A percentile compares a stretch with the other conserved stretches of the same genome.
These are phyloP conservation scores for Lissocephala sabroskyi DNA, from an alignment of 2,888 invertebrate species.

Conservation along the genomic window DNA sequence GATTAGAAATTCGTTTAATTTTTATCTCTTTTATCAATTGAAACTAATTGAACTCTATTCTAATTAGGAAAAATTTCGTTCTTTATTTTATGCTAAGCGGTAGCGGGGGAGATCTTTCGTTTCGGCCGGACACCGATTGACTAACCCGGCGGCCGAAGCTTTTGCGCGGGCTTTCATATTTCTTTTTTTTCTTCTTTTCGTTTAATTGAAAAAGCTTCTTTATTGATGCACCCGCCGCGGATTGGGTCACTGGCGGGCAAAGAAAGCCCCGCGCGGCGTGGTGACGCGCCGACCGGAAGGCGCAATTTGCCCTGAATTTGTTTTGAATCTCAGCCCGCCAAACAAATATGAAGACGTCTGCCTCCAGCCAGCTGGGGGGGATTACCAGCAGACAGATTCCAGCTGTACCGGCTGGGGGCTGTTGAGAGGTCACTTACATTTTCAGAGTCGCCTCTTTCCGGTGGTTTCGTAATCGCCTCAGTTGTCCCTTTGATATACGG, in stretches of 20 bases:
- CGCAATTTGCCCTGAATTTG: slow-evolving; percentile 26
- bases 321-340: slow-evolving; percentile 23
- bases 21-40: background rate
- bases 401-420: no score
- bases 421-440: background rate
- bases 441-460: background rate
- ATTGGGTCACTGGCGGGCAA: slow-evolving; percentile 29
- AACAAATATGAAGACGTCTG: background rate
- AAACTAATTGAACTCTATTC: background rate
- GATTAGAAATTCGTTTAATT: slow-evolving; percentile 10
- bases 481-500: background rate
- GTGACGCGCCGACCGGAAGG: slow-evolving; percentile 38
- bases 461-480: slow-evolving; percentile 46
- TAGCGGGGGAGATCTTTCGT: slow-evolving; percentile 71
- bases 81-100: slow-evolving; percentile 44
- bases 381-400: slow-evolving; percentile 14
- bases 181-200: slow-evolving; percentile 26
- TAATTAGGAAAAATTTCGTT: slow-evolving; percentile 27
- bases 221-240: slow-evolving; percentile 34
- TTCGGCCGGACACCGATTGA: slow-evolving; percentile 74
- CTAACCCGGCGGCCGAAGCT: slow-evolving; percentile 58
- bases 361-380: slow-evolving; percentile 29
- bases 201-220: slow-evolving; percentile 55
- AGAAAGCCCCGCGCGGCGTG: slow-evolving; percentile 34
- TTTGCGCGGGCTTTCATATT: slow-evolving; percentile 43